These are phyloP conservation scores for Cataglyphis livida DNA, from an alignment of 2,888 invertebrate species.

Conservation along the genomic window DNA sequence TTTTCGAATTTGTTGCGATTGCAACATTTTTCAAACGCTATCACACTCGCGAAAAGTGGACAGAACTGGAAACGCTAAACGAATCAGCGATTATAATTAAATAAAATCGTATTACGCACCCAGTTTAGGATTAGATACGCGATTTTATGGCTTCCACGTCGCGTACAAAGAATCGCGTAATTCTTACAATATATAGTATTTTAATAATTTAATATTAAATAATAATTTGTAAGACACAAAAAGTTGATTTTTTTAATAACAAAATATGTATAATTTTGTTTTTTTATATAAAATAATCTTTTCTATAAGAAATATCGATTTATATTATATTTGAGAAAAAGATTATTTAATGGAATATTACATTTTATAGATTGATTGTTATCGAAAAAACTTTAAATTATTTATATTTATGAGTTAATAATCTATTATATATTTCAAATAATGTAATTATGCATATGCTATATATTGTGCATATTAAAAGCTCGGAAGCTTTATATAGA, in stretches of 20 bases:
- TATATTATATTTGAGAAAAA: neutral
- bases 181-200: neutral
- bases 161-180: neutral
- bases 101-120: conserved; percentile 23
- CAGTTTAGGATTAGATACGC: conserved; percentile 1
- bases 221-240: neutral
- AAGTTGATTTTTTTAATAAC: neutral
- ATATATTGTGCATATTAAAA: neutral
- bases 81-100: conserved; percentile 34
- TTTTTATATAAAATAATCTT: neutral
- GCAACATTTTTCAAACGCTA: neutral
- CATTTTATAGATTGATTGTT: neutral
- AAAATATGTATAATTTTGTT: neutral
- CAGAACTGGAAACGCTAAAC: conserved; percentile 15
- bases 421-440: conserved; percentile 3
- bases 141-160: conserved; percentile 26
- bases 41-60: neutral
- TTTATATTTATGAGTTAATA: neutral
- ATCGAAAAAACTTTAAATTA: neutral
- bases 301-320: neutral
- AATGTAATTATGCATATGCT: conserved; percentile 6
- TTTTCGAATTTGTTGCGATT: neutral
- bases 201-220: neutral
- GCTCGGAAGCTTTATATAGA: neutral
- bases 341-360: neutral